phyloP scores from a whole-genome alignment of 2,113 vertebrate genomes.

The Butorides virescens region DNA sequence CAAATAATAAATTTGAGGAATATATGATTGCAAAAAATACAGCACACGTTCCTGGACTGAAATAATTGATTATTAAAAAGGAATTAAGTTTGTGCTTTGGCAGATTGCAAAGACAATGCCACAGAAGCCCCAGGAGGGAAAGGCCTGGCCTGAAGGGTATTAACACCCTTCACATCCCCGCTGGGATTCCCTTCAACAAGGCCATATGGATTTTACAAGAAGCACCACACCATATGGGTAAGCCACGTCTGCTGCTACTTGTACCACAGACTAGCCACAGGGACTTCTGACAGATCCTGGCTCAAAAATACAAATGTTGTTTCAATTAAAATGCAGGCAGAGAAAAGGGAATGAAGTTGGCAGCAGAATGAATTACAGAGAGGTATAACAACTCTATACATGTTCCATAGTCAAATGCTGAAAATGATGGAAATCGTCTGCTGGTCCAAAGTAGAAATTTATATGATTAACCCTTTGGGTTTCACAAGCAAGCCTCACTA shows the following conservation, averaged over 20 bases:
- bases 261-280: conserved; percentile 83
- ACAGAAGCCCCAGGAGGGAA: conserved; percentile 86
- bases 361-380: conserved; percentile 76
- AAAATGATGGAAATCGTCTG: conserved; percentile 47
- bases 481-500: background rate
- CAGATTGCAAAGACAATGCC: conserved; percentile 97
- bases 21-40: conserved; percentile 48
- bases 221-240: conserved; percentile 92
- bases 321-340: conserved; percentile 85
- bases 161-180: conserved; percentile 92
- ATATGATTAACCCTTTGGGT: conserved; percentile 26
- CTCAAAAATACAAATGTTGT: conserved; percentile 86
- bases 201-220: conserved; percentile 98
- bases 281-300: conserved; percentile 84
- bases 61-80: conserved; percentile 95
- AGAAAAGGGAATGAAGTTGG: conserved; percentile 79
- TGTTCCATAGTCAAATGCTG: conserved; percentile 47
- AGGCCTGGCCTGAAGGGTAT: conserved; percentile 88
- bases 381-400: conserved; percentile 67
- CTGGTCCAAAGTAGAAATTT: conserved; percentile 44
- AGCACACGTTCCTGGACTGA: conserved; percentile 76
- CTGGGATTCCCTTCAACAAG: conserved; percentile 88
- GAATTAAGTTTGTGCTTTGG: conserved; percentile 84
- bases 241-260: conserved; percentile 88
- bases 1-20: conserved; percentile 14